These are phyloP conservation scores for Apoda limacodes DNA, from an alignment of 2,888 invertebrate genomes.

Conservation along the genomic window DNA sequence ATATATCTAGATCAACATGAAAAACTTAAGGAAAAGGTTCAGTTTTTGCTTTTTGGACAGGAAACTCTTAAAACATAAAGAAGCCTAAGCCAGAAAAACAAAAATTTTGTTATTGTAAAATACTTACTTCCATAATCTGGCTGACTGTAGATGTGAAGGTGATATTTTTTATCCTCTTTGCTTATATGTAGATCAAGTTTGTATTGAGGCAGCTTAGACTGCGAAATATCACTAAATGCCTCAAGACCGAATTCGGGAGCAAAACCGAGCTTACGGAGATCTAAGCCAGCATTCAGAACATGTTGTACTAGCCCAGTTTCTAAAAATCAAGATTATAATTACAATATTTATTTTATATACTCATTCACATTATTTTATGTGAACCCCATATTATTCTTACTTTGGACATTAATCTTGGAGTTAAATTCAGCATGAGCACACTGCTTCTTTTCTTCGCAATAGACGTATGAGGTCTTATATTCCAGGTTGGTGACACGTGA, in stretches of 20 bases:
- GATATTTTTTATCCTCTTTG: constrained; percentile 78
- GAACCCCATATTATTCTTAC: too few species aligned
- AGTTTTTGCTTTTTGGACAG: too few species aligned
- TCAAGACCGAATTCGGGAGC: constrained; percentile 80
- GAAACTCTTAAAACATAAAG: too few species aligned
- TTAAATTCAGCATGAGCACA: constrained; percentile 81
- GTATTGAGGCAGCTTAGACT: constrained; percentile 72
- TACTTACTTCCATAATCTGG: constrained; percentile 72
- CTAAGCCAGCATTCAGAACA: constrained; percentile 73
- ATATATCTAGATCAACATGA: too few species aligned
- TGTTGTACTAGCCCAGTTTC: constrained; percentile 69
- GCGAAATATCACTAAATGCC: constrained; percentile 72
- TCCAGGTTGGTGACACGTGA: constrained; percentile 79
- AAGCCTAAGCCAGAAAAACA: too few species aligned
- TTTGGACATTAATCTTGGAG: constrained; percentile 61
- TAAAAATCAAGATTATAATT: constrained; percentile 24
- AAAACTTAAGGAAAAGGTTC: too few species aligned
- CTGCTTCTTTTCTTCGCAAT: constrained; percentile 83
- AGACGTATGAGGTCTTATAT: constrained; percentile 76
- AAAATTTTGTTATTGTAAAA: too few species aligned
- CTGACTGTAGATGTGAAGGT: constrained; percentile 74
- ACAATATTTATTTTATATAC: too few species aligned
- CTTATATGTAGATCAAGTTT: constrained; percentile 79
- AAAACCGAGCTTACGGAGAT: constrained; percentile 79
- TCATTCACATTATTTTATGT: too few species aligned